A percentile compares a stretch with the other conserved stretches of the same genome.
Evolutionary conservation across 2,888 invertebrate genomes (phyloP).

Genomic region (Brachyptera risi): DNA sequence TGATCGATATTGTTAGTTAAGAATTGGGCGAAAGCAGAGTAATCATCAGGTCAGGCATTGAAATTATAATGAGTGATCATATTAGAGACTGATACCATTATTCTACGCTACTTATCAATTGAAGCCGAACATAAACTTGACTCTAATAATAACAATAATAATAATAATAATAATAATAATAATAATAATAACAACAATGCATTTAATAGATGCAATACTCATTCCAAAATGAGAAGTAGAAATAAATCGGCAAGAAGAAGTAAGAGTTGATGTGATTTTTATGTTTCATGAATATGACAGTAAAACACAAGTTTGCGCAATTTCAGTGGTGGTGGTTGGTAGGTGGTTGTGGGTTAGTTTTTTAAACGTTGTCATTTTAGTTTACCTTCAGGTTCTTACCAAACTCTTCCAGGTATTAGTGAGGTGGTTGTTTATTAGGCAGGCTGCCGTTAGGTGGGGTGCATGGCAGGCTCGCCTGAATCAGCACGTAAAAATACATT

Average conservation of each 20-base stretch:
- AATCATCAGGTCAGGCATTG: constrained; percentile 26
- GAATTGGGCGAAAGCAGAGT: constrained; percentile 25
- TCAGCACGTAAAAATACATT: constrained; percentile 35
- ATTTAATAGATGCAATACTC: constrained; percentile 30
- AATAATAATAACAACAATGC: constrained; percentile 20
- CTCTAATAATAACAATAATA: too few relatives aligned
- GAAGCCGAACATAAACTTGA: constrained; percentile 28
- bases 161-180: too few relatives aligned
- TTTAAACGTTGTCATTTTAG: constrained; percentile 30
- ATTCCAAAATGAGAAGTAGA: constrained; percentile 27
- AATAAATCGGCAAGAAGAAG: constrained; percentile 29
- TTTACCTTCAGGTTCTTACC: constrained; percentile 35
- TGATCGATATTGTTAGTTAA: constrained; percentile 31
- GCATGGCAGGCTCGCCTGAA: constrained; percentile 35
- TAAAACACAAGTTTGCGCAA: constrained; percentile 20
- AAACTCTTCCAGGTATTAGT: constrained; percentile 34
- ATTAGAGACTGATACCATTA: background rate
- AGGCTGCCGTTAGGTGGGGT: constrained; percentile 30
- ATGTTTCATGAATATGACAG: constrained; percentile 5
- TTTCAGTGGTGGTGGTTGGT: constrained; percentile 15
- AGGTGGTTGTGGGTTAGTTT: constrained; percentile 28
- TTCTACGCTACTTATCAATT: constrained; percentile 28
- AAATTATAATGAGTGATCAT: background rate
- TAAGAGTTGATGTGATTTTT: background rate
- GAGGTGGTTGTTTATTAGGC: constrained; percentile 33